phyloP scores from a whole-genome alignment of 92 coral and sea anemone species.

The Palythoa grandis region DNA sequence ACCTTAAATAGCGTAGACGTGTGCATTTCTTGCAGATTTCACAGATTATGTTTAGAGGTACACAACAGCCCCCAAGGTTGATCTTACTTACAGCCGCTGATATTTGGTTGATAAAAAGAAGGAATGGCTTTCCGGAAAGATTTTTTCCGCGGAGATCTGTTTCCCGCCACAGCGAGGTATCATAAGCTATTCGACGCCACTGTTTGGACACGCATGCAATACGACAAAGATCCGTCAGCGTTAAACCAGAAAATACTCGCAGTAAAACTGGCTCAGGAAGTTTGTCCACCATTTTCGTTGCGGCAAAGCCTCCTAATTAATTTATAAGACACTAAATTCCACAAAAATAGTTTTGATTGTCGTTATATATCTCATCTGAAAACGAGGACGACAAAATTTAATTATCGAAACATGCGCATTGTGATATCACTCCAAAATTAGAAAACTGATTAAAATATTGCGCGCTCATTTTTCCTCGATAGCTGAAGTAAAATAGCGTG shows the following conservation, averaged over 20 bases:
- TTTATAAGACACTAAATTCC: background rate
- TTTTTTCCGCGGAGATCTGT: slow-evolving; percentile 65
- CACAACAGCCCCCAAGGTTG: slow-evolving; percentile 60
- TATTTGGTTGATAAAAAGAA: slow-evolving; percentile 57
- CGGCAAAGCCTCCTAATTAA: background rate
- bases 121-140: slow-evolving; percentile 41
- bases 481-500: background rate
- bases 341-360: too few relatives aligned
- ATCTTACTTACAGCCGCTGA: slow-evolving; percentile 47
- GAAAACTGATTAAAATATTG: background rate
- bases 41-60: slow-evolving; percentile 41
- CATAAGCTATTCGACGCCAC: slow-evolving; percentile 71
- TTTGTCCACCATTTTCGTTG: slow-evolving; percentile 44
- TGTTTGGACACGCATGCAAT: slow-evolving; percentile 61
- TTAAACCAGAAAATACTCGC: slow-evolving; percentile 52
- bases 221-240: slow-evolving; percentile 47
- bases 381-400: background rate
- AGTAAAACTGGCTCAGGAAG: slow-evolving; percentile 75
- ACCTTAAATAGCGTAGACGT: slow-evolving; percentile 67
- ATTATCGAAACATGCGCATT: slow-evolving; percentile 23
- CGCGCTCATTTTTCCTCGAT: background rate
- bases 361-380: background rate
- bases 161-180: slow-evolving; percentile 66
- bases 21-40: slow-evolving; percentile 58
- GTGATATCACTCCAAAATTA: slow-evolving; percentile 14